phyloP scores from a whole-genome alignment of 2,113 vertebrate species.

The Tretioscincus oriximinensis region DNA sequence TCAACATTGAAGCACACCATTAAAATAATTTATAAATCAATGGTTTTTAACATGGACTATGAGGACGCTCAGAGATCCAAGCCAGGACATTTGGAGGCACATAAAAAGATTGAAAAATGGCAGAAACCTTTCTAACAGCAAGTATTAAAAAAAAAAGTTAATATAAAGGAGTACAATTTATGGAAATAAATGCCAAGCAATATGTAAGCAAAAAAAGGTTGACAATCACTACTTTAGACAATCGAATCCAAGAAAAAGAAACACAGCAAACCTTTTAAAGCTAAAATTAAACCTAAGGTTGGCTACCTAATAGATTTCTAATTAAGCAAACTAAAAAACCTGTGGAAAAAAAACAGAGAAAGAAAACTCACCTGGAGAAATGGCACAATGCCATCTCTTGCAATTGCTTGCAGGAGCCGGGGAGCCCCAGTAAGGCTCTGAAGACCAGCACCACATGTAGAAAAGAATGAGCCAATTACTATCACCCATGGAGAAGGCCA shows the following conservation, averaged over 20 bases:
- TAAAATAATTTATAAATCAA: neutral
- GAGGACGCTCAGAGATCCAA: too few relatives aligned
- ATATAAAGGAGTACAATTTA: too few relatives aligned
- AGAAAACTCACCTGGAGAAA: constrained; percentile 82
- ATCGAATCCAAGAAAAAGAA: neutral
- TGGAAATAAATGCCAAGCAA: too few relatives aligned
- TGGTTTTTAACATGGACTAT: neutral
- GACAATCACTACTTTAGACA: neutral
- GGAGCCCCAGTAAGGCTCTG: constrained; percentile 95
- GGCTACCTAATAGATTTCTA: rapidly evolving
- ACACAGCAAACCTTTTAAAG: neutral
- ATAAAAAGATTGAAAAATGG: too few relatives aligned
- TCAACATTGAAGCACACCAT: neutral
- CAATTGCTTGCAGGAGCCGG: constrained; percentile 92
- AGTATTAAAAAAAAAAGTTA: too few relatives aligned
- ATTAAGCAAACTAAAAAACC: neutral
- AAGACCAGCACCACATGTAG: constrained; percentile 92
- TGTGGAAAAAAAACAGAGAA: neutral
- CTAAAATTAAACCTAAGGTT: neutral
- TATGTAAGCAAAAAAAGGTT: too few relatives aligned
- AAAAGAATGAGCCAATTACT: constrained; percentile 96
- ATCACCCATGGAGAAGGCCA: constrained; percentile 99
- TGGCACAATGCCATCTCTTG: constrained; percentile 91
- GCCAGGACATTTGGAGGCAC: too few relatives aligned
- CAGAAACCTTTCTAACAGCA: neutral